Evolutionary conservation across 1,140 invertebrate species (phyloP).

Genomic region (Sarcophaga peregrina): DNA sequence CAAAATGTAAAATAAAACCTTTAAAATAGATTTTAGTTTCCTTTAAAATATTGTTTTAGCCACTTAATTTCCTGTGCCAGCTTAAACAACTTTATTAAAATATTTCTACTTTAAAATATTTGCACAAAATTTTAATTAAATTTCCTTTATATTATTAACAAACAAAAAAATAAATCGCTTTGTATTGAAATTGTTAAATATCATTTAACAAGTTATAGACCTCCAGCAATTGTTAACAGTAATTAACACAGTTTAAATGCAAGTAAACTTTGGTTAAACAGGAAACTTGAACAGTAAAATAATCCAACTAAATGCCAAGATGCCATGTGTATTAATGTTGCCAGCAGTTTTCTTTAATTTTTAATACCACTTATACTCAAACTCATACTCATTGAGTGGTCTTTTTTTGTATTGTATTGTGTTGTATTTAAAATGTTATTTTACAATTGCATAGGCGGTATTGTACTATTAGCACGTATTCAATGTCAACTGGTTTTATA

Average conservation of each 20-base stretch:
- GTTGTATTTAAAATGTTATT: not conserved
- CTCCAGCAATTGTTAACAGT: not conserved
- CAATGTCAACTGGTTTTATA: conserved; percentile 11
- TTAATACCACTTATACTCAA: not conserved
- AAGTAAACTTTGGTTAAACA: not conserved
- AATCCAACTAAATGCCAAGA: not conserved
- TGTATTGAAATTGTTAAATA: no score
- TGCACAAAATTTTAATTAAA: not conserved
- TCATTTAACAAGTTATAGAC: no score
- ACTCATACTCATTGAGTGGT: not conserved
- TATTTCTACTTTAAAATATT: no score
- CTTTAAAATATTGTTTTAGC: no score
- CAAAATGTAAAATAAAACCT: no score
- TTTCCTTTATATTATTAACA: no score
- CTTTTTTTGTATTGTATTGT: not conserved
- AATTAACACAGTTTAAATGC: not conserved
- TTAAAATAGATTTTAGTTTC: no score
- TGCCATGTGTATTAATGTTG: not conserved
- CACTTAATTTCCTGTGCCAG: no score
- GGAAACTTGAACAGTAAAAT: not conserved
- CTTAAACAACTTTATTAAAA: no score
- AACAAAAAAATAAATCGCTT: not conserved
- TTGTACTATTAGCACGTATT: conserved; percentile 5
- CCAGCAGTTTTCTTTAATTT: not conserved
- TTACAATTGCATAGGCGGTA: not conserved